phyloP scores from a whole-genome alignment of 2,797 vertebrate species.

The Protonibea diacanthus region DNA sequence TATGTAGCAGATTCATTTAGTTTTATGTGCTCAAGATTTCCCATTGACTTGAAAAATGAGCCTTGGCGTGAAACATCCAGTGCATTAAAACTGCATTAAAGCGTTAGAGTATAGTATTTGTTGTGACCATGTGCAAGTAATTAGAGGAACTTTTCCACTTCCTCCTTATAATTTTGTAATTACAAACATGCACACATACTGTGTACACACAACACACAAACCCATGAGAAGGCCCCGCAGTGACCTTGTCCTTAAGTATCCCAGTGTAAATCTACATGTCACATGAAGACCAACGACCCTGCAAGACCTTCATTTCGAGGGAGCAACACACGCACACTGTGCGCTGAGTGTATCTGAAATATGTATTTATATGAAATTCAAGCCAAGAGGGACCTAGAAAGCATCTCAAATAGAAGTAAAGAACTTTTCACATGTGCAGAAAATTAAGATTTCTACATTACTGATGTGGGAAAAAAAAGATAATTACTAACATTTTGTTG shows the following conservation, averaged over 20 bases:
- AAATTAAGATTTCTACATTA: slow-evolving; percentile 15
- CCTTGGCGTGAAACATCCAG: neutral
- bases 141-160: slow-evolving; percentile 39
- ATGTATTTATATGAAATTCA: neutral
- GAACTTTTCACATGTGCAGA: neutral
- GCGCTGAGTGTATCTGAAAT: neutral
- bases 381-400: neutral
- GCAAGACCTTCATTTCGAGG: slow-evolving; percentile 14
- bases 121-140: slow-evolving; percentile 41
- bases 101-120: slow-evolving; percentile 9
- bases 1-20: neutral
- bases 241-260: slow-evolving; percentile 30
- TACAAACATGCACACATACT: slow-evolving; percentile 17
- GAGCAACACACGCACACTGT: neutral
- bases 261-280: slow-evolving; percentile 26
- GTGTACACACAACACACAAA: slow-evolving; percentile 22
- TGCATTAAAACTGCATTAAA: slow-evolving; percentile 19
- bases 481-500: slow-evolving; percentile 25
- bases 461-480: neutral
- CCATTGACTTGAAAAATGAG: slow-evolving; percentile 10
- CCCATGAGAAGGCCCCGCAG: slow-evolving; percentile 4
- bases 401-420: neutral
- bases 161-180: slow-evolving; percentile 30
- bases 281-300: slow-evolving; percentile 13
- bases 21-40: slow-evolving; percentile 17